Base-by-base conservation (phyloP, 2,113 vertebrate genomes). In the Embiotoca jacksoni region DNA sequence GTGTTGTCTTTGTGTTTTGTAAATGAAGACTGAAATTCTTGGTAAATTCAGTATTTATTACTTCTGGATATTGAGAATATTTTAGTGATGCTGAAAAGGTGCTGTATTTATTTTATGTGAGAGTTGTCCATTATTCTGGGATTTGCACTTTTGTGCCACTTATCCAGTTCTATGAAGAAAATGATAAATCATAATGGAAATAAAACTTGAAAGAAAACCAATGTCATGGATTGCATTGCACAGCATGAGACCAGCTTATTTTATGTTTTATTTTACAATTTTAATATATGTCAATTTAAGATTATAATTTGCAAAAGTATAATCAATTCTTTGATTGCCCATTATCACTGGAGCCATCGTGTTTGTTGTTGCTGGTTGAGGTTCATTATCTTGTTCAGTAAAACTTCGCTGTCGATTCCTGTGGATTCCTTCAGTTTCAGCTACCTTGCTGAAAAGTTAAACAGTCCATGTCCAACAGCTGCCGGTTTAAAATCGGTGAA, bases 1-100 rank as follows among this genome's bases (percentile, higher is more conserved):
- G 90, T 93, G 92, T 94, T 78, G 91, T 94, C 93, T 93, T 92
- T 84, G 91, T 93, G 90, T 95, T 95, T 95, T 95, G 94, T 95
- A 95, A 94, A 94, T 88, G 91, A 93, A 87, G 80, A 88, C 85
- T 83, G 81, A 83, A 86, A 54, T 83, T 91, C 91, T 92, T 92
- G 80, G 84, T 91, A 84, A 87, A 86, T 88, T 93, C 70, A 89
- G 86, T 92, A 89, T 91, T 91, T 89, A 88, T 90, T 89, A 88
- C 80, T 91, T 88, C 78, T 92, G 84, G 91, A 90, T 94, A 94
- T 93, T 94, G 85, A 93, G 82, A 94, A 77, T 93, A 93, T 93
- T 94, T 94, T 91, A 92, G 93, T 95, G 91, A 93, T 90, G 88
- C 91, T 90, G 84, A 93, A 89, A 93, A 92, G 92, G 93, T 95